Evolutionary conservation across 2,113 vertebrate genomes (phyloP).

Genomic region (Perca schrenkii): DNA sequence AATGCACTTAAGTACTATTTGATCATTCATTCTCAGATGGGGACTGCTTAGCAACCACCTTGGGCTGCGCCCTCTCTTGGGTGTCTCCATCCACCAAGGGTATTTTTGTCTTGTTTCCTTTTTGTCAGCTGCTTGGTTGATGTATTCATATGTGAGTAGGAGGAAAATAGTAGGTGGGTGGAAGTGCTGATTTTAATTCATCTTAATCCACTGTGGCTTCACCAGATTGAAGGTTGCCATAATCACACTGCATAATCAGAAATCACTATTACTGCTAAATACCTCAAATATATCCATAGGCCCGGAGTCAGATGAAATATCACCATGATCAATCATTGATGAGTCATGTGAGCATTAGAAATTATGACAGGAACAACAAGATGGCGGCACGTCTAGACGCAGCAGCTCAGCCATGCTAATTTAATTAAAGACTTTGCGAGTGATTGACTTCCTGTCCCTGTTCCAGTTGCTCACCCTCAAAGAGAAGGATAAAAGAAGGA

Average conservation of each 20-base stretch:
- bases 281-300: neutral
- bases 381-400: too few species aligned
- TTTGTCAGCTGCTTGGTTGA: neutral
- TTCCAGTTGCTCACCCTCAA: too few species aligned
- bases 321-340: too few species aligned
- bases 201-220: neutral
- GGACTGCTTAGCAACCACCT: neutral
- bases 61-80: neutral
- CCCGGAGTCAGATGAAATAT: too few species aligned
- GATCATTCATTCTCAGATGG: neutral
- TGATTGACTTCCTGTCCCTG: too few species aligned
- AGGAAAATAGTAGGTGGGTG: neutral
- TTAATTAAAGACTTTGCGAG: too few species aligned
- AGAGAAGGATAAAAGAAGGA: too few species aligned
- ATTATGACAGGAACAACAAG: too few species aligned
- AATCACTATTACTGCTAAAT: neutral
- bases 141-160: neutral
- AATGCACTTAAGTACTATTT: neutral
- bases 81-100: neutral
- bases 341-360: too few species aligned
- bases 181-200: neutral
- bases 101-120: neutral
- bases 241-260: conserved; percentile 3
- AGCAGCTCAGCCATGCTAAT: too few species aligned
- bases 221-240: neutral